Evolutionary conservation across 2,797 vertebrate species (phyloP), one percentile per base, ranked within the genome.

Genomic region (Lagodon rhomboides): DNA sequence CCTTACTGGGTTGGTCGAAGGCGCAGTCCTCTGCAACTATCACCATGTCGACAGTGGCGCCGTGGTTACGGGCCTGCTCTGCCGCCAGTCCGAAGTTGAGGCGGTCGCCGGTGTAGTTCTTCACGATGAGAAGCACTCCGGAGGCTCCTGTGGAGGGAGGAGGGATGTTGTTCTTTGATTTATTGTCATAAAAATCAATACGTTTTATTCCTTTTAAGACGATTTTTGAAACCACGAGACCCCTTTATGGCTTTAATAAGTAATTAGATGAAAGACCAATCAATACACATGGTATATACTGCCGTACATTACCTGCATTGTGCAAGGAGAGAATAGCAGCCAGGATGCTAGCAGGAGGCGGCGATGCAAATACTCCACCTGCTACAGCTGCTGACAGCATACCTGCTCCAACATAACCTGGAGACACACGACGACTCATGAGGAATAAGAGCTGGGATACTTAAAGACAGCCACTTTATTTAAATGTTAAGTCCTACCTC

Each of bases 61-160:
- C 97, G 18, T 94, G 96, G 0, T 93, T 94, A 44, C 86, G 95
- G 0, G 96, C 97, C 89, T 96, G 96, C 85, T 99, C 98, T 15
- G 96, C 92, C 0, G 98, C 98, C 84, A 99, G 55, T 15, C 98
- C 97, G 0, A 99, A 99, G 92, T 98, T 99, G 34, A 99, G 96
- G 1, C 97, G 96, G 75, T 99, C 98, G 2, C 98, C 98, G 0
- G 98, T 99, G 94, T 99, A 99, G 94, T 99, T 99, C 94, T 97
- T 99, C 63, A 99, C 97, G 0, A 99, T 95, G 70, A 99, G 94
- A 12, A 99, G 95, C 38, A 96, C 95, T 5, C 97, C 98, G 0
- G 97, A 95, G 71, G 96, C 96, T 49, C 94, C 93, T 94, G 80
- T 0, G 47, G 13, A 30, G 5, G 16, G 22, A 41, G 4, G 23